Percentiles rank a stretch among this genome's conserved stretches.
phyloP scores from a whole-genome alignment of 1,140 invertebrate genomes.

The Achroia grisella region DNA sequence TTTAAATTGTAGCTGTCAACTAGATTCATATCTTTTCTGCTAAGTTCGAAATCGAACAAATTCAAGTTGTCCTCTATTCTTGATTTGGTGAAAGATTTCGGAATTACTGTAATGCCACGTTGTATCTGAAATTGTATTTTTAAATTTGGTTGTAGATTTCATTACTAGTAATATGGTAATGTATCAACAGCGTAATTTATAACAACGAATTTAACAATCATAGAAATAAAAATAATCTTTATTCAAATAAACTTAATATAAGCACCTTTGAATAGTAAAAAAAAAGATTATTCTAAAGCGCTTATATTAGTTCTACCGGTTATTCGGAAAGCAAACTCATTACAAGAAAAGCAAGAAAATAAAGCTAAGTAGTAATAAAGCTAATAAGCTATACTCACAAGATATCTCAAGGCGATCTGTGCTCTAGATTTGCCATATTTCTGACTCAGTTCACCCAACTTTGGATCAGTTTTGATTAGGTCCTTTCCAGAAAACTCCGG shows the following conservation, averaged over 20 bases:
- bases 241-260: too few relatives aligned
- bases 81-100: slow-evolving; percentile 77
- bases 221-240: too few relatives aligned
- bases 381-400: slow-evolving; percentile 54
- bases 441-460: slow-evolving; percentile 69
- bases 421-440: slow-evolving; percentile 82
- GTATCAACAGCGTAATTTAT: too few relatives aligned
- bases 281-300: too few relatives aligned
- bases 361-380: too few relatives aligned
- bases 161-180: too few relatives aligned
- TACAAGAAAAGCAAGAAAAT: too few relatives aligned
- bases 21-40: slow-evolving; percentile 65
- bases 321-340: too few relatives aligned
- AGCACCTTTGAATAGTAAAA: too few relatives aligned
- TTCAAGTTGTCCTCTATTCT: slow-evolving; percentile 80
- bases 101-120: slow-evolving; percentile 54
- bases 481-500: slow-evolving; percentile 49
- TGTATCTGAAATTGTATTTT: slow-evolving; percentile 42
- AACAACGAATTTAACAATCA: too few relatives aligned
- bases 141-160: too few relatives aligned
- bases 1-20: slow-evolving; percentile 63
- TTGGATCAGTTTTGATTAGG: slow-evolving; percentile 51
- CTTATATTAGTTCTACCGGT: too few relatives aligned
- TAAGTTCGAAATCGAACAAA: slow-evolving; percentile 80
- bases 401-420: slow-evolving; percentile 81